Conservation (phyloP, 2,888 invertebrate genomes). For the Aspidiotus rigidus region DNA sequence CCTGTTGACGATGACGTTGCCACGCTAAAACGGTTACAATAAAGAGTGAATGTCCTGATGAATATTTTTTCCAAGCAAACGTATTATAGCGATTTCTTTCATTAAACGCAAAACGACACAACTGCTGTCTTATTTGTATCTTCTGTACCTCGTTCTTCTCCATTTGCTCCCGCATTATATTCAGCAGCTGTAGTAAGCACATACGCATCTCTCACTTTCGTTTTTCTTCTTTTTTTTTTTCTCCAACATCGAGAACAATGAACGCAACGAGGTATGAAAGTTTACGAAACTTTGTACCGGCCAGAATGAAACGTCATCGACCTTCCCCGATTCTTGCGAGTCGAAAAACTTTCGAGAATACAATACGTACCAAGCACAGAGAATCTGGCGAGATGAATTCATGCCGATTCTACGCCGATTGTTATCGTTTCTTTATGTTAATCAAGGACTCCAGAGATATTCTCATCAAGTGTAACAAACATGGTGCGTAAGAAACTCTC, state of each 20-base stretch:
- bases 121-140: background rate
- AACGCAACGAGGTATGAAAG: too few species aligned
- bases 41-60: conserved; percentile 20
- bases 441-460: too few species aligned
- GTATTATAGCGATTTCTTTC: background rate
- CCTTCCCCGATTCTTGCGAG: too few species aligned
- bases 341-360: too few species aligned
- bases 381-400: too few species aligned
- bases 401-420: too few species aligned
- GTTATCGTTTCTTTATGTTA: too few species aligned
- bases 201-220: background rate
- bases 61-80: conserved; percentile 8
- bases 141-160: background rate
- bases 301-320: too few species aligned
- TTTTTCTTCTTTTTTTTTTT: background rate
- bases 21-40: conserved; percentile 15
- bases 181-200: background rate
- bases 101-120: background rate
- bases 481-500: too few species aligned
- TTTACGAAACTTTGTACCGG: too few species aligned
- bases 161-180: background rate
- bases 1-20: conserved; percentile 9
- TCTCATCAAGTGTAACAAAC: too few species aligned
- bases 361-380: too few species aligned
- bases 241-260: background rate